A percentile compares a stretch with the other conserved stretches of the same genome.
These are phyloP conservation scores for Pseudotriccus pelzelni DNA, from an alignment of 2,797 vertebrate genomes.

Conservation along the genomic window DNA sequence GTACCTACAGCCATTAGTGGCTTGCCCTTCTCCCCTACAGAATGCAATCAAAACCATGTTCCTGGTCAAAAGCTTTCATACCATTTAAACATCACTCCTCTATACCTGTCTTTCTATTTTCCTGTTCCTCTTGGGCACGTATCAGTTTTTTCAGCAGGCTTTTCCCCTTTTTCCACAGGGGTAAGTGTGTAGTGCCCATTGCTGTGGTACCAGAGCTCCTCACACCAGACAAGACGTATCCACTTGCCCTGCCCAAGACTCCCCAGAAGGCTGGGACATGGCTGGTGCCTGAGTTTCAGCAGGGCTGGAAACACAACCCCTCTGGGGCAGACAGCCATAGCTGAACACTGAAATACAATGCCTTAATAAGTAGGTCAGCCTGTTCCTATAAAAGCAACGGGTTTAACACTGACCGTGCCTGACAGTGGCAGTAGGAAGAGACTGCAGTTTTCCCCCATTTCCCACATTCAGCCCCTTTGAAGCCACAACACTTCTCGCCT, in stretches of 20 bases:
- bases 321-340: background rate
- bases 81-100: background rate
- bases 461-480: background rate
- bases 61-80: background rate
- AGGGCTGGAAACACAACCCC: background rate
- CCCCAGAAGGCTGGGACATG: background rate
- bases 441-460: accelerated
- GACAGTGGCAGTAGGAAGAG: background rate
- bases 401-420: background rate
- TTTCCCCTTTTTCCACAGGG: background rate
- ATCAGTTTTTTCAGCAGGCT: background rate
- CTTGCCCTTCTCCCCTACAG: background rate
- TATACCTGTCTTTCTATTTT: background rate
- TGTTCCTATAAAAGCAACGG: constrained; percentile 18
- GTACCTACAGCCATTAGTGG: background rate
- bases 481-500: background rate
- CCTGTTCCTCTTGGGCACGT: background rate
- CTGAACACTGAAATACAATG: constrained; percentile 33
- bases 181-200: accelerated
- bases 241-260: background rate
- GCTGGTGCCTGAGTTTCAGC: background rate
- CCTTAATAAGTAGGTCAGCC: constrained; percentile 60
- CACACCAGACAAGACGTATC: accelerated
- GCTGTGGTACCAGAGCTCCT: background rate
- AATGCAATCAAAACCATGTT: accelerated